Conservation (phyloP, 1,140 invertebrate species). For the Orchesella cincta region DNA sequence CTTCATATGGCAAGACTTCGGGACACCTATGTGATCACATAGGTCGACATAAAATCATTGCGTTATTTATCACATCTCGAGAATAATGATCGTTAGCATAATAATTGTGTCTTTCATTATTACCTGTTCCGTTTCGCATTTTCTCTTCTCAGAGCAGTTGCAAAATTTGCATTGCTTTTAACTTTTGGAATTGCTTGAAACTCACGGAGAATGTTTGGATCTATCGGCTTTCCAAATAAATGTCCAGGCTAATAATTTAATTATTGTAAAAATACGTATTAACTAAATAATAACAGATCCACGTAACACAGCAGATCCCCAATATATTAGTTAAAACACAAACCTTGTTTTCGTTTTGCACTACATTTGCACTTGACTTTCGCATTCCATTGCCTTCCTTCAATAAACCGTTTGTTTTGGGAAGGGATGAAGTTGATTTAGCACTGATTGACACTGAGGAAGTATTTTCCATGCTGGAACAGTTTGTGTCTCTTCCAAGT, state of each 20-base stretch:
- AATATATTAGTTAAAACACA: background rate
- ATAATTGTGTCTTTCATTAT: slow-evolving; percentile 14
- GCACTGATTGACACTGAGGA: background rate
- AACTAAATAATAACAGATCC: too few species aligned
- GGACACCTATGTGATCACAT: slow-evolving; percentile 64
- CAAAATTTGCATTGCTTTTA: slow-evolving; percentile 68
- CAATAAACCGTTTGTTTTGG: slow-evolving; percentile 4
- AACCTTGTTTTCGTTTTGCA: slow-evolving; percentile 9
- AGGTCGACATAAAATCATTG: slow-evolving; percentile 52
- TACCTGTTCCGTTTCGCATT: slow-evolving; percentile 63
- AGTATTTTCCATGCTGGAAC: background rate
- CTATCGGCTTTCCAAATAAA: slow-evolving; percentile 76
- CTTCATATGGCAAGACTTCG: slow-evolving; percentile 84
- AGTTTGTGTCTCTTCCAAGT: background rate
- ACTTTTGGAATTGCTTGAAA: slow-evolving; percentile 84
- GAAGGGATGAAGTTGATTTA: background rate
- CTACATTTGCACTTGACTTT: background rate
- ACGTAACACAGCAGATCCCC: too few species aligned
- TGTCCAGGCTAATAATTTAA: slow-evolving; percentile 60
- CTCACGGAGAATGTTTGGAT: slow-evolving; percentile 75
- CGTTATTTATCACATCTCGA: slow-evolving; percentile 9
- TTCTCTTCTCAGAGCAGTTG: slow-evolving; percentile 67
- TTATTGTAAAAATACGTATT: background rate
- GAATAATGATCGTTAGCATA: slow-evolving; percentile 28
- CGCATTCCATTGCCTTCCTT: slow-evolving; percentile 1